phyloP scores from a whole-genome alignment of 64 coral and sea anemone species.

The Hydrozoanthus tunicans region DNA sequence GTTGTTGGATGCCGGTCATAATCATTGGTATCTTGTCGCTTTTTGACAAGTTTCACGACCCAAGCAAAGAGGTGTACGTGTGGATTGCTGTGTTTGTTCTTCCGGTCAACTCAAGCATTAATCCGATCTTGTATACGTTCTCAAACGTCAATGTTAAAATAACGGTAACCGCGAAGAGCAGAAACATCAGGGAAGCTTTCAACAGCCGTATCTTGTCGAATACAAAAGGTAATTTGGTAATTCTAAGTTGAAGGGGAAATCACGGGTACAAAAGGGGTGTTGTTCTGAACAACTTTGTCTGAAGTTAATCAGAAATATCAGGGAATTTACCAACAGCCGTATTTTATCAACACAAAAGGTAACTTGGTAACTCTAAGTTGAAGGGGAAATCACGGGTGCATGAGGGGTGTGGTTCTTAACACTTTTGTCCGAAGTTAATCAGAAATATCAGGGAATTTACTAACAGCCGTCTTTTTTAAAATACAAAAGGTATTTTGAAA shows the following conservation, averaged over 20 bases:
- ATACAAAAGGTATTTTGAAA: too few species aligned
- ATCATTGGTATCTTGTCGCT: constrained; percentile 14
- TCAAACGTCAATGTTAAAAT: constrained; percentile 10
- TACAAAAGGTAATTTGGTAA: not conserved
- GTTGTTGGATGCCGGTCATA: constrained; percentile 36
- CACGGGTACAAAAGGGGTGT: too few species aligned
- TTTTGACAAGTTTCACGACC: constrained; percentile 23
- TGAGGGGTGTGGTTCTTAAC: too few species aligned
- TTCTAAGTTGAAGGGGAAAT: too few species aligned
- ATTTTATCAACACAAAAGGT: not conserved
- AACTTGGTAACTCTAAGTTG: not conserved
- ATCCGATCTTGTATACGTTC: constrained; percentile 22
- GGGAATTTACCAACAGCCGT: not conserved
- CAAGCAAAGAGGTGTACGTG: not conserved
- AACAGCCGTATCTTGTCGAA: not conserved
- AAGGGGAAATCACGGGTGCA: too few species aligned
- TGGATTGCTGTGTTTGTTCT: constrained; percentile 44
- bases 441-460: too few species aligned
- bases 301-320: not conserved
- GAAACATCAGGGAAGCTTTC: not conserved
- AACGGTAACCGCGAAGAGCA: not conserved
- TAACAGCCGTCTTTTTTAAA: too few species aligned
- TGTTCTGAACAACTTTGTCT: too few species aligned
- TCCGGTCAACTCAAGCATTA: constrained; percentile 27
- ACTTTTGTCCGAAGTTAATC: too few species aligned